phyloP scores from a whole-genome alignment of 1,140 invertebrate species.

The Thaumatotibia leucotreta region DNA sequence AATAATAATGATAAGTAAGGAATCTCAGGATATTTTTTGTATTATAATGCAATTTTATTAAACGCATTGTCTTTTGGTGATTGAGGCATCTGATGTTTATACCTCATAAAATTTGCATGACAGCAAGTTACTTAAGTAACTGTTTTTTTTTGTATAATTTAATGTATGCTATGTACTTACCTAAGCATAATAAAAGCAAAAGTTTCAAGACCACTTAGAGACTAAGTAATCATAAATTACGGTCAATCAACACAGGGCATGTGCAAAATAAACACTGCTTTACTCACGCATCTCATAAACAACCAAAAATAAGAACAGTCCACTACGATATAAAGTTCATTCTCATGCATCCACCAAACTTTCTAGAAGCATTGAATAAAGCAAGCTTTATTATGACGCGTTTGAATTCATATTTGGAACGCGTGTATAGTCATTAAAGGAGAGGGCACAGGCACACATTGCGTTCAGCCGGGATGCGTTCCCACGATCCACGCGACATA shows the following conservation, averaged over 20 bases:
- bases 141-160: too few species aligned
- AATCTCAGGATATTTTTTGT: not conserved
- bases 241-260: conserved; percentile 54
- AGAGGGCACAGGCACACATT: conserved; percentile 48
- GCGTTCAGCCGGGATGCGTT: conserved; percentile 54
- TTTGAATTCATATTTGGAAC: conserved; percentile 37
- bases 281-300: not conserved
- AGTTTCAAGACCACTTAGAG: conserved; percentile 52
- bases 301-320: conserved; percentile 19
- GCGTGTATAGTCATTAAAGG: not conserved
- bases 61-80: conserved; percentile 26
- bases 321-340: not conserved
- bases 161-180: not conserved
- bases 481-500: conserved; percentile 72
- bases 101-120: not conserved
- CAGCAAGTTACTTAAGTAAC: not conserved
- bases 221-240: conserved; percentile 55
- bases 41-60: conserved; percentile 13
- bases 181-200: conserved; percentile 29
- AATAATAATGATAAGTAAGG: conserved; percentile 3
- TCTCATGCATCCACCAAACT: not conserved
- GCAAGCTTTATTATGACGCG: conserved; percentile 26
- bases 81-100: not conserved
- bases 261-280: conserved; percentile 39
- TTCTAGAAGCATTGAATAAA: conserved; percentile 20